phyloP scores from a whole-genome alignment of 2,888 invertebrate genomes.

The Isotomurus palustris region DNA sequence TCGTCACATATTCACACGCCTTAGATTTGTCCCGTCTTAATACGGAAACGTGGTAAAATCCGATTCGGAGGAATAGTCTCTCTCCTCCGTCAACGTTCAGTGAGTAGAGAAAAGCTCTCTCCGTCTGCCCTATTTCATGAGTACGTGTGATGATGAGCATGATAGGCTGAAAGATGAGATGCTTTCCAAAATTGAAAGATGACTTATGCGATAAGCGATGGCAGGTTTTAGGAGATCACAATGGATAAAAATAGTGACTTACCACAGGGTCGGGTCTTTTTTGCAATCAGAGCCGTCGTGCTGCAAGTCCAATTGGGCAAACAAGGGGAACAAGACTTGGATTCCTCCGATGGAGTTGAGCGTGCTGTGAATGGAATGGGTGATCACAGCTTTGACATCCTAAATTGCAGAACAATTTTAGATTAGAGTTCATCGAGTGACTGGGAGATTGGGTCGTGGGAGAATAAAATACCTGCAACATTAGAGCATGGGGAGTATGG shows the following conservation, averaged over 20 bases:
- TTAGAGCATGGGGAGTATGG: slow-evolving; percentile 98
- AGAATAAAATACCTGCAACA: slow-evolving; percentile 76
- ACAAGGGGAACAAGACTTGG: slow-evolving; percentile 94
- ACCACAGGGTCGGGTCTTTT: slow-evolving; percentile 85
- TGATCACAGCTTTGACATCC: slow-evolving; percentile 99
- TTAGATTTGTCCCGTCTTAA: too few species aligned
- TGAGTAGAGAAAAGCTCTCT: too few species aligned
- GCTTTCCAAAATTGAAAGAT: slow-evolving; percentile 9
- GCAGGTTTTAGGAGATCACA: background rate
- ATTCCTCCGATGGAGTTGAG: slow-evolving; percentile 98
- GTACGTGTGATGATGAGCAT: too few species aligned
- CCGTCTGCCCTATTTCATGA: too few species aligned
- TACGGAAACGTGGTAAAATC: too few species aligned
- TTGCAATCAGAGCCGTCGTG: slow-evolving; percentile 81
- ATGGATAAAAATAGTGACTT: slow-evolving; percentile 49
- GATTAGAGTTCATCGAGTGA: background rate
- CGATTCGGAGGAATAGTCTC: too few species aligned
- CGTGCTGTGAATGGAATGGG: slow-evolving; percentile 98
- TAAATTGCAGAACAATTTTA: slow-evolving; percentile 53
- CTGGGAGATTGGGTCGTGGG: background rate
- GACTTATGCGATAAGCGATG: background rate
- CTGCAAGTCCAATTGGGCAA: slow-evolving; percentile 93
- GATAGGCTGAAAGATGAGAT: too few species aligned
- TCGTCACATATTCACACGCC: too few species aligned
- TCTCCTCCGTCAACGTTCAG: too few species aligned